A percentile compares a stretch with the other conserved stretches of the same genome.
phyloP scores from a whole-genome alignment of 2,888 invertebrate species.

The Eupithecia pulchellata region DNA sequence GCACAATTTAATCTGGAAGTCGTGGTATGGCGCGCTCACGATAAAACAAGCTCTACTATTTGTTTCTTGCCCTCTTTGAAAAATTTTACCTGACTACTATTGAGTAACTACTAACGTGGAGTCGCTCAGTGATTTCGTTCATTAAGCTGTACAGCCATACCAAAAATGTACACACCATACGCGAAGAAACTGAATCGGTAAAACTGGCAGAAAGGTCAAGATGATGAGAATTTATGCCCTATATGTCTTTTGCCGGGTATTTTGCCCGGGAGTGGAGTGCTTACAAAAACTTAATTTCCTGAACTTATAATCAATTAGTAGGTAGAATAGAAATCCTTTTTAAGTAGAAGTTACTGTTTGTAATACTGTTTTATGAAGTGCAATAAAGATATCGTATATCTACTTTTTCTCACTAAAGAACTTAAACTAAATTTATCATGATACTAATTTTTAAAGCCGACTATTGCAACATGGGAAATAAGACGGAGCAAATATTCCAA shows the following conservation, averaged over 20 bases:
- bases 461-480: neutral
- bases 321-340: too few species aligned
- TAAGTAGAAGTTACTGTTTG: too few species aligned
- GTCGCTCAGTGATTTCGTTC: neutral
- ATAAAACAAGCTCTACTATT: slow-evolving; percentile 19
- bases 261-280: neutral
- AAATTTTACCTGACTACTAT: neutral
- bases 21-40: slow-evolving; percentile 12
- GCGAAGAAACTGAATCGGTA: neutral
- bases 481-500: neutral
- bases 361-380: too few species aligned
- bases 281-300: neutral
- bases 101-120: neutral
- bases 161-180: neutral
- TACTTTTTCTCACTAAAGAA: neutral
- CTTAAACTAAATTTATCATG: neutral
- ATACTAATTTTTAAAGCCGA: neutral
- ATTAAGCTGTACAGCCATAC: neutral
- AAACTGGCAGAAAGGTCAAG: neutral
- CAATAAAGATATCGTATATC: too few species aligned
- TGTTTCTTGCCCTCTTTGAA: neutral
- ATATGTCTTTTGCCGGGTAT: too few species aligned
- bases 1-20: slow-evolving; percentile 51
- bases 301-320: too few species aligned
- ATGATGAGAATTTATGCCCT: too few species aligned